These are phyloP conservation scores for Etheostoma cragini DNA, from an alignment of 2,113 vertebrate genomes.

Conservation along the genomic window DNA sequence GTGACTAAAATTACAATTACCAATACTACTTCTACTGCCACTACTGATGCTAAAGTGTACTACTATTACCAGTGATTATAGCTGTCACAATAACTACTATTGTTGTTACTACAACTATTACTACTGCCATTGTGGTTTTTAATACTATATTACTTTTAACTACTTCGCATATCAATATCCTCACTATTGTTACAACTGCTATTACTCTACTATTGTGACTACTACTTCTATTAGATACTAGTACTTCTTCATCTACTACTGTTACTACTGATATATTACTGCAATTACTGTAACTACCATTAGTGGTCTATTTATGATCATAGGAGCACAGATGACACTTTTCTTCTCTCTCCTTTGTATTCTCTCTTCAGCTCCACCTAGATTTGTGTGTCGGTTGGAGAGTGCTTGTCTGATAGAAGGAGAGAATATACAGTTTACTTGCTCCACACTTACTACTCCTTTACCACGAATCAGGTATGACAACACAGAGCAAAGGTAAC, in stretches of 20 bases:
- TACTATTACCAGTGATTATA: background rate
- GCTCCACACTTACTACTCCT: conserved; percentile 88
- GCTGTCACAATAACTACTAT: background rate
- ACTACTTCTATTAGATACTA: background rate
- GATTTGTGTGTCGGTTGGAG: conserved; percentile 90
- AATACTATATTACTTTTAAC: background rate
- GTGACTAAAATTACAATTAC: background rate
- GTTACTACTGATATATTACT: background rate
- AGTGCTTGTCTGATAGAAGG: conserved; percentile 89
- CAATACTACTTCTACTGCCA: background rate
- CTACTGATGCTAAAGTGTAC: background rate
- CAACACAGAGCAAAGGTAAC: background rate
- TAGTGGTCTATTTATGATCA: background rate
- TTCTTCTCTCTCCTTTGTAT: too few relatives aligned
- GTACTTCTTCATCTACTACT: background rate
- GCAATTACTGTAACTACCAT: background rate
- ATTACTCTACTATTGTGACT: background rate
- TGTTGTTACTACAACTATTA: background rate
- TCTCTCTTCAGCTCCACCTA: conserved; percentile 88
- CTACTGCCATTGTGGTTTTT: background rate
- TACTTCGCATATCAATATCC: background rate
- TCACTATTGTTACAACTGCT: background rate
- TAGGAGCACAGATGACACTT: background rate
- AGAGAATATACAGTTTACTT: conserved; percentile 90
- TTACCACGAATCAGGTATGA: conserved; percentile 88